A percentile compares a stretch with the other conserved stretches of the same genome.
These are phyloP conservation scores for Myoxocephalus aenaeus DNA, from an alignment of 2,797 vertebrate species.

Conservation along the genomic window DNA sequence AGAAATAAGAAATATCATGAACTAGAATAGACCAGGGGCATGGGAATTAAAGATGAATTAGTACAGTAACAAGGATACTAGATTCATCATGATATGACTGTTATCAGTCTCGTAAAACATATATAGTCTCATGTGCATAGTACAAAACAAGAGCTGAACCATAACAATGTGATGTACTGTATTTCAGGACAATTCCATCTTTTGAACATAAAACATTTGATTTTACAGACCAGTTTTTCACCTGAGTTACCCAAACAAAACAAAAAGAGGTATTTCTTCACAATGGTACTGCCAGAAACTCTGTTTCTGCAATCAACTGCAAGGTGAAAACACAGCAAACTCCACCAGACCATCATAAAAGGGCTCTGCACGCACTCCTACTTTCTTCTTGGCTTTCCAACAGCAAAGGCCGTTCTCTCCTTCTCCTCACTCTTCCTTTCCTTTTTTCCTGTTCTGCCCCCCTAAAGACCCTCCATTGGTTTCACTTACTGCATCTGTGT, in stretches of 20 bases:
- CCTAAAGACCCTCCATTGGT: constrained; percentile 57
- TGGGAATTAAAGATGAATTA: background rate
- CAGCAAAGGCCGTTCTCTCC: constrained; percentile 6
- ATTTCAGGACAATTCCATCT: constrained; percentile 15
- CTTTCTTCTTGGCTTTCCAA: constrained; percentile 40
- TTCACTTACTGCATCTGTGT: constrained; percentile 63
- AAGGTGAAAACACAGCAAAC: constrained; percentile 69
- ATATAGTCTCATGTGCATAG: background rate
- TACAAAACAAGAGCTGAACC: constrained; percentile 4
- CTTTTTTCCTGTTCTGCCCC: constrained; percentile 5
- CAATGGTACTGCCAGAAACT: constrained; percentile 45
- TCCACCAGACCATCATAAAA: constrained; percentile 84
- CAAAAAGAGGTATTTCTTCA: constrained; percentile 25
- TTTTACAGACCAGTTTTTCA: constrained; percentile 27
- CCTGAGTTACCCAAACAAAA: background rate
- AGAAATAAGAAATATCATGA: background rate
- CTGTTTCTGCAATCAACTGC: constrained; percentile 64
- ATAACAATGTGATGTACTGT: background rate
- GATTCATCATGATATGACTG: background rate
- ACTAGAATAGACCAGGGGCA: background rate
- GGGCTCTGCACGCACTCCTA: constrained; percentile 45
- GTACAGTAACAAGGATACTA: background rate
- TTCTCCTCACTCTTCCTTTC: constrained; percentile 2
- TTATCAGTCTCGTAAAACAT: background rate
- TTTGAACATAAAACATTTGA: background rate